Evolutionary conservation across 30 jellyfish, hydroid and myxozoan species (phyloP).

Genomic region (Clytia hemisphaerica): DNA sequence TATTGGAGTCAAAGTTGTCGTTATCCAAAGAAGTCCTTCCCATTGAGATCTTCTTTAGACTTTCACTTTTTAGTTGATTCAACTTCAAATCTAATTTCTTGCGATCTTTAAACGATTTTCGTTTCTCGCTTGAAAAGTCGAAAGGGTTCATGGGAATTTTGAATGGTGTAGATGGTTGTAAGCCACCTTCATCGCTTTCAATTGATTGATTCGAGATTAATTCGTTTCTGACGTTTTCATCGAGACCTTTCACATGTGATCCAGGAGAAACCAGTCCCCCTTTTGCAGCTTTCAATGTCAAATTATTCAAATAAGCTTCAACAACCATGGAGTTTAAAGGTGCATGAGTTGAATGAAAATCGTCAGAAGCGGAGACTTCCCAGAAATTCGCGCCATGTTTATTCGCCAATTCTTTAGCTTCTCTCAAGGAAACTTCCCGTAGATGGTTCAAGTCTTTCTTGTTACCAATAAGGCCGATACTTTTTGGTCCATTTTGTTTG

Average conservation of each 20-base stretch:
- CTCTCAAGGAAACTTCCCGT: conserved; percentile 65
- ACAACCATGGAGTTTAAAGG: conserved; percentile 55
- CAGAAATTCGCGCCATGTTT: conserved; percentile 61
- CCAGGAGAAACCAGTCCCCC: too few species aligned
- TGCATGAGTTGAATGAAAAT: conserved; percentile 48
- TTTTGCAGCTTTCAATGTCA: too few species aligned
- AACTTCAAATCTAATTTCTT: too few species aligned
- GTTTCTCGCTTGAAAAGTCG: too few species aligned
- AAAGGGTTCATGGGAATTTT: too few species aligned
- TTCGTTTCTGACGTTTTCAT: too few species aligned
- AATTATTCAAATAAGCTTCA: conserved; percentile 37
- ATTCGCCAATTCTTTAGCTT: conserved; percentile 72
- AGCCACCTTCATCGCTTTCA: too few species aligned
- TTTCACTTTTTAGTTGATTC: too few species aligned
- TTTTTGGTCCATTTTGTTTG: conserved; percentile 5
- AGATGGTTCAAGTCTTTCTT: conserved; percentile 73
- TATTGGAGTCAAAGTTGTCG: background rate
- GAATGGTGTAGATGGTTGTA: too few species aligned
- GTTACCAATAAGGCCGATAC: conserved; percentile 59
- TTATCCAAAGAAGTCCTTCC: conserved; percentile 1
- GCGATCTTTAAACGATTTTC: too few species aligned
- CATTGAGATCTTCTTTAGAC: background rate
- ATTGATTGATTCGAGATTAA: too few species aligned
- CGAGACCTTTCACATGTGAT: too few species aligned
- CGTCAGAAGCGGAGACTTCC: conserved; percentile 87